Conservation (phyloP, 2,113 vertebrate species). For the Antechinus flavipes region DNA sequence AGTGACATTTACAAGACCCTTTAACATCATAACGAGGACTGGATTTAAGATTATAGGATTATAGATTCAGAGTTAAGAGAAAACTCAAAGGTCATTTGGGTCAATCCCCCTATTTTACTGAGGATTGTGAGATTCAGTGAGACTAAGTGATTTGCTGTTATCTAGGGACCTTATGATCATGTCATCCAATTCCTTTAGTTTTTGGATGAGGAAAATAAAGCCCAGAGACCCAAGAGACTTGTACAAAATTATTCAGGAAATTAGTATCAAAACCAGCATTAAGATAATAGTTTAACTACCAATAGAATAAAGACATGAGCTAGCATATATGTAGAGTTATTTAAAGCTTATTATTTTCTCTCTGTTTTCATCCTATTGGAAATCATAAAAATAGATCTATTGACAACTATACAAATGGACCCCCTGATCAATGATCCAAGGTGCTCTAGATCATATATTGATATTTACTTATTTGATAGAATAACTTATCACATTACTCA, state of each 20-base stretch:
- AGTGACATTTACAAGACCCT: background rate
- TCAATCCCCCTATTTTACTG: background rate
- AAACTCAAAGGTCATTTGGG: background rate
- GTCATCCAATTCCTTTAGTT: background rate
- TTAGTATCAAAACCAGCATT: background rate
- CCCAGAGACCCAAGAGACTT: background rate
- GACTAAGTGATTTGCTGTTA: background rate
- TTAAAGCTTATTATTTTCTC: background rate
- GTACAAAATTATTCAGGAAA: background rate
- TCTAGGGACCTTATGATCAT: background rate
- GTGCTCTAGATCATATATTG: background rate
- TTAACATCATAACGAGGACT: background rate
- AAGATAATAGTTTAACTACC: background rate
- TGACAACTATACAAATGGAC: background rate
- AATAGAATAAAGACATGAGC: background rate
- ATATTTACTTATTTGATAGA: constrained; percentile 49
- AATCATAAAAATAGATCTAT: background rate
- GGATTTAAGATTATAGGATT: background rate
- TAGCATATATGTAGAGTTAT: background rate
- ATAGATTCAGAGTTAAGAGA: background rate
- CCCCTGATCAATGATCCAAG: background rate
- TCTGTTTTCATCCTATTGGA: rapidly evolving
- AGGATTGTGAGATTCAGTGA: background rate
- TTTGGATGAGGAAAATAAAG: background rate
- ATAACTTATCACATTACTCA: constrained; percentile 5